Percentiles rank a stretch among this genome's conserved stretches.
Conservation (phyloP, 2,888 invertebrate genomes). For the Drosophila paramelanica region DNA sequence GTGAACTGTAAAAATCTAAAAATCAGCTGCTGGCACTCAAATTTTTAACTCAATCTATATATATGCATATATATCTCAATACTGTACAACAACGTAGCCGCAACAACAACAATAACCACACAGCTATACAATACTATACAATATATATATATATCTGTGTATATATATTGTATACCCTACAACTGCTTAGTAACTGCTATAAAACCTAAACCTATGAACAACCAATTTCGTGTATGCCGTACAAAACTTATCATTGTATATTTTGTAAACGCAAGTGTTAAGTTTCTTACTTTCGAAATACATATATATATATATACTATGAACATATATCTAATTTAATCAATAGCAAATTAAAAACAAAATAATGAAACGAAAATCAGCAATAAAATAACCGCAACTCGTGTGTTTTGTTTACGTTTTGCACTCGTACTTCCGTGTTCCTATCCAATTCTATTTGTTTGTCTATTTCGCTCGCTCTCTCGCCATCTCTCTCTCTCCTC, state of each 20-base stretch:
- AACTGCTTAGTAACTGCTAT: slow-evolving; percentile 40
- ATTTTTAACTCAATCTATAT: slow-evolving; percentile 13
- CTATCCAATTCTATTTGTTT: slow-evolving; percentile 39
- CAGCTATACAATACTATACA: slow-evolving; percentile 16
- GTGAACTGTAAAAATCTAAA: slow-evolving; percentile 51
- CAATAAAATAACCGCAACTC: slow-evolving; percentile 71
- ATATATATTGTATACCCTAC: slow-evolving; percentile 5
- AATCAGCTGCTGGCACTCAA: slow-evolving; percentile 46
- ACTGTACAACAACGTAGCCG: slow-evolving; percentile 42
- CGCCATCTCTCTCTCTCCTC: neutral
- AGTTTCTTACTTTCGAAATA: slow-evolving; percentile 45
- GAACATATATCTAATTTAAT: slow-evolving; percentile 38
- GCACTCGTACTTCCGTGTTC: slow-evolving; percentile 43
- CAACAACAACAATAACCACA: slow-evolving; percentile 38
- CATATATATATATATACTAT: slow-evolving; percentile 32
- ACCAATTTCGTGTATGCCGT: slow-evolving; percentile 28
- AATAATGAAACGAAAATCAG: slow-evolving; percentile 27
- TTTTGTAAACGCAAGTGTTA: slow-evolving; percentile 64
- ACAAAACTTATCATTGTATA: slow-evolving; percentile 47
- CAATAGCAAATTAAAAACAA: slow-evolving; percentile 61
- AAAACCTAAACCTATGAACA: slow-evolving; percentile 20
- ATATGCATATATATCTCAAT: slow-evolving; percentile 20
- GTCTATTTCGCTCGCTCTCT: slow-evolving; percentile 11
- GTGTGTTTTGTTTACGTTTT: slow-evolving; percentile 69
- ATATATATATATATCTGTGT: slow-evolving; percentile 3